phyloP scores from a whole-genome alignment of 2,888 invertebrate genomes.

The Penaeus monodon region DNA sequence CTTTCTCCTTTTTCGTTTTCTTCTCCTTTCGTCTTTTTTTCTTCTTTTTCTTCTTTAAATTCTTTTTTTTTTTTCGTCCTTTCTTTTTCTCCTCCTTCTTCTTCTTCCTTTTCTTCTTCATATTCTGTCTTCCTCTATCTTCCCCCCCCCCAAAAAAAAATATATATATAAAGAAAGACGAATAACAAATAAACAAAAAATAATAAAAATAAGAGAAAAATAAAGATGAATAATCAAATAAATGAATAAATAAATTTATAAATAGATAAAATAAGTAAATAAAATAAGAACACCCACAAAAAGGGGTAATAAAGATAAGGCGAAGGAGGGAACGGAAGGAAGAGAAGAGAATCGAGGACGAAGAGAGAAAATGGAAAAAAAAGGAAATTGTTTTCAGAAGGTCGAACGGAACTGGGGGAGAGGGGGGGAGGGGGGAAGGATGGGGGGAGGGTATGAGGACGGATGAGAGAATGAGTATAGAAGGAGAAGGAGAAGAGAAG shows the following conservation, averaged over 20 bases:
- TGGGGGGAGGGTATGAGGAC: too few species aligned
- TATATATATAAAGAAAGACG: neutral
- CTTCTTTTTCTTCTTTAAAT: too few species aligned
- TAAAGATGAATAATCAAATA: neutral
- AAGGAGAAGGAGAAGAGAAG: too few species aligned
- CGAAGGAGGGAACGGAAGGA: neutral
- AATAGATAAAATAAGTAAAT: neutral
- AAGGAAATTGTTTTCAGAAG: neutral
- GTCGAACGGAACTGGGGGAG: neutral
- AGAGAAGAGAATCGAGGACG: neutral
- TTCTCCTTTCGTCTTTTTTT: too few species aligned
- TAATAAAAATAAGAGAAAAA: neutral
- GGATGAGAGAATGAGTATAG: fast-evolving
- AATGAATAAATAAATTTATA: too few species aligned
- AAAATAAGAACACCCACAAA: neutral
- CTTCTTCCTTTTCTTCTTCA: too few species aligned
- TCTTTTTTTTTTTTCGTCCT: neutral
- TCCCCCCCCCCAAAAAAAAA: neutral
- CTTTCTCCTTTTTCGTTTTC: neutral
- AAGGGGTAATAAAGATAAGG: neutral
- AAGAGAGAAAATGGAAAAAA: too few species aligned
- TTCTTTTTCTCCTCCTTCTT: neutral
- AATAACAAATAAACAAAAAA: too few species aligned
- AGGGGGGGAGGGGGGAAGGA: too few species aligned
- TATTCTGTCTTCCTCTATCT: too few species aligned